Percentiles rank a stretch among this genome's conserved stretches.
Conservation (phyloP, 2,113 vertebrate genomes). For the Sebastes fasciatus region DNA sequence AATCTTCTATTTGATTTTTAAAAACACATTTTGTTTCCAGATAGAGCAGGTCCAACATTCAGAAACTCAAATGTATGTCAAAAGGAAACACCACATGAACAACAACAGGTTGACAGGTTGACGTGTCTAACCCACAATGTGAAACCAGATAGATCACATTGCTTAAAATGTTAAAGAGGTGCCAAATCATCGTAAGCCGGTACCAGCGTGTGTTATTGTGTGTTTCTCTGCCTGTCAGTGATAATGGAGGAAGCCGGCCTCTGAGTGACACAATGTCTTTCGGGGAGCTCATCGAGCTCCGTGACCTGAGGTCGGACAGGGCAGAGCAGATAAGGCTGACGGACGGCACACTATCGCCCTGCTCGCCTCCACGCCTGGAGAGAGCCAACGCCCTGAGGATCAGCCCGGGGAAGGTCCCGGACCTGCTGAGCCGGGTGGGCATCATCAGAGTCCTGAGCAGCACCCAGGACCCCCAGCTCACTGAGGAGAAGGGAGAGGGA, state of each 20-base stretch:
- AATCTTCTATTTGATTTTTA: too few species aligned
- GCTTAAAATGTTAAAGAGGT: background rate
- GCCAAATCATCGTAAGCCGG: background rate
- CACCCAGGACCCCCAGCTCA: conserved; percentile 73
- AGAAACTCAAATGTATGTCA: too few species aligned
- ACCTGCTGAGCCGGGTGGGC: conserved; percentile 80
- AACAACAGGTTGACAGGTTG: background rate
- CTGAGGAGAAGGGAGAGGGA: conserved; percentile 84
- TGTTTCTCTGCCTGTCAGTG: conserved; percentile 36
- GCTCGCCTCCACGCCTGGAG: conserved; percentile 86
- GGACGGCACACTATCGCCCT: conserved; percentile 37
- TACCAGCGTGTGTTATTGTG: background rate
- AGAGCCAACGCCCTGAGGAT: conserved; percentile 92
- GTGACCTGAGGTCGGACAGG: conserved; percentile 68
- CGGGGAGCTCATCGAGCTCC: conserved; percentile 86
- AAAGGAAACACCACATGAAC: too few species aligned
- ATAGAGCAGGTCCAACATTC: too few species aligned
- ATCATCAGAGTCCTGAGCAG: conserved; percentile 82
- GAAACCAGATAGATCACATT: background rate
- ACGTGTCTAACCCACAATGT: background rate
- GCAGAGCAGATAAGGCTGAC: conserved; percentile 67
- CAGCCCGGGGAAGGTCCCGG: conserved; percentile 85
- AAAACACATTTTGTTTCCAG: too few species aligned
- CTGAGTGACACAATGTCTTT: conserved; percentile 71
- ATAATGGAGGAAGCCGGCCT: conserved; percentile 44